phyloP scores from a whole-genome alignment of 2,888 invertebrate species.

The Rhynchonema sp. region DNA sequence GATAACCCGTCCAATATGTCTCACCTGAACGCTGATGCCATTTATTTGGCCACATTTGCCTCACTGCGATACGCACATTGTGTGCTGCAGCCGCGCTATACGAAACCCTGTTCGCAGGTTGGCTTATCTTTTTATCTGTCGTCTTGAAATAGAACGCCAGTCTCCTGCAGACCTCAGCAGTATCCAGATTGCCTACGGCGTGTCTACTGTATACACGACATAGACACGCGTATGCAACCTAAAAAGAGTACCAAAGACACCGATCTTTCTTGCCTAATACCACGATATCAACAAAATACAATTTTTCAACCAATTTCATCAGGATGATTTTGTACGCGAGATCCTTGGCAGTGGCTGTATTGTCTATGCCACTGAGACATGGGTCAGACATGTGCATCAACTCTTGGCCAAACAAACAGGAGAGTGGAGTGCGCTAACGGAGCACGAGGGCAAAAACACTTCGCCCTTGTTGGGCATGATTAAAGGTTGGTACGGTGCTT shows the following conservation, averaged over 20 bases:
- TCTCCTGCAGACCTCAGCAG: too few relatives aligned
- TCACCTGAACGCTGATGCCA: conserved; percentile 75
- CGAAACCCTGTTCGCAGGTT: too few relatives aligned
- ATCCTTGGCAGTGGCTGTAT: conserved; percentile 79
- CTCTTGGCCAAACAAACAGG: neutral
- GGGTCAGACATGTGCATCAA: conserved; percentile 73
- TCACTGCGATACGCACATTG: conserved; percentile 42
- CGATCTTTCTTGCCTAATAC: too few relatives aligned
- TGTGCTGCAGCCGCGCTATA: conserved; percentile 13
- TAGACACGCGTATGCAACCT: neutral
- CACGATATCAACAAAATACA: too few relatives aligned
- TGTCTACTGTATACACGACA: neutral
- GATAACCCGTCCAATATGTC: neutral
- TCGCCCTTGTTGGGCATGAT: neutral
- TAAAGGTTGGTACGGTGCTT: neutral
- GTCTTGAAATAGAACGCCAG: too few relatives aligned
- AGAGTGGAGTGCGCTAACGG: too few relatives aligned
- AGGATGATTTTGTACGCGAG: conserved; percentile 31
- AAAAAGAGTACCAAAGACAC: too few relatives aligned
- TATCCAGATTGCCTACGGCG: too few relatives aligned
- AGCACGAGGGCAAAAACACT: neutral
- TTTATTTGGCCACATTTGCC: conserved; percentile 71
- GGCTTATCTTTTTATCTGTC: too few relatives aligned
- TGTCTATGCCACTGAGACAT: conserved; percentile 72
- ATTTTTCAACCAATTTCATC: too few relatives aligned